Base-by-base conservation (phyloP, 2,888 invertebrate genomes). In the Cerceris rybyensis region DNA sequence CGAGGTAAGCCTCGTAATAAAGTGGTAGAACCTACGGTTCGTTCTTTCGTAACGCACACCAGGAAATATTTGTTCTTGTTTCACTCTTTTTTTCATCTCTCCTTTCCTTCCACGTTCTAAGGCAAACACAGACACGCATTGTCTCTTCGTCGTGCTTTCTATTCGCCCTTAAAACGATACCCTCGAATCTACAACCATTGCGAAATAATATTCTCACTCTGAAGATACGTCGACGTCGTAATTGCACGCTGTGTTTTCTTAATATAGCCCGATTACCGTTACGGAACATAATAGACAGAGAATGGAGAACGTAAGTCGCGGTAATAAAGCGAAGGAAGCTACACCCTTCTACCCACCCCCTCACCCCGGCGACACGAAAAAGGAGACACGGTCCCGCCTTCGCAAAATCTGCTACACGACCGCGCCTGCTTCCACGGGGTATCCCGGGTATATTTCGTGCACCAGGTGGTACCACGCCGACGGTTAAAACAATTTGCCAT, bases 401-500 rank as follows among this genome's bases (percentile, higher is more conserved):
- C 74, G 80, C 61, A 52, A 78, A 84, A 83, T 85, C 78, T 74
- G 70, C 75, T 58, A 52, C 80, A 57, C 65, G 72, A 63, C 70
- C 73, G 69, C 58, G 75, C 61, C 75, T 75, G 65, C 61, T 73
- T 64, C 57, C 52, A 41, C 70, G 59, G 80, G 74, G 70, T 80
- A 69, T 72, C 59, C 70, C 74, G 79, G 64, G 75, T 84, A 86
- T 88, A 88, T 90, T 88, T 87, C 82, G 86, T 82, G 90, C 88
- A 90, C 86, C 91, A 91, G 91, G 88, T 91, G 91, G 84, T 81
- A 82, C 84, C 85, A 75, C 81, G 82, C 79, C 84, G 84, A 85
- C 87, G 89, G 87, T 88, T 90, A 87, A 91, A 91, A 91, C 90
- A 90, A 90, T 91, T 90, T 90, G 87, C 88, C 88, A 88, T 91